Percentiles rank a stretch among this genome's conserved stretches.
Conservation (phyloP, 2,888 invertebrate genomes). For the Laothoe populi region DNA sequence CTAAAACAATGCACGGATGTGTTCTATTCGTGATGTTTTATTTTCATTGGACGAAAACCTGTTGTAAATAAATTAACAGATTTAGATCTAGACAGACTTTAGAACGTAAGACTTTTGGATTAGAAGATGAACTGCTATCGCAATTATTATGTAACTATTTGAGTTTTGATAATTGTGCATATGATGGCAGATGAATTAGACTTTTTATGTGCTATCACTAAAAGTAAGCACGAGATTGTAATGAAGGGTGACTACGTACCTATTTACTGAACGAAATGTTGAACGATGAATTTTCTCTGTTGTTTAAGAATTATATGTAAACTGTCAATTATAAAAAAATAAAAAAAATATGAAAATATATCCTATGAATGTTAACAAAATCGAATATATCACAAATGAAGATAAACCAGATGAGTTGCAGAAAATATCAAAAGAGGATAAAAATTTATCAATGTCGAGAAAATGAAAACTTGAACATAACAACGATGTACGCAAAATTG, state of each 20-base stretch:
- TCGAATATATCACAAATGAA: no score
- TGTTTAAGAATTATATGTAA: no score
- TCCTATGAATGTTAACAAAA: no score
- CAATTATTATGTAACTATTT: neutral
- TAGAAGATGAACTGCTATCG: no score
- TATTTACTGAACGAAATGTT: no score
- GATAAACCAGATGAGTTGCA: neutral
- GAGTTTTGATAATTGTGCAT: neutral
- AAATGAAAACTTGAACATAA: constrained; percentile 15
- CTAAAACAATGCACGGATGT: constrained; percentile 42
- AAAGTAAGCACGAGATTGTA: neutral
- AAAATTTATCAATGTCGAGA: neutral
- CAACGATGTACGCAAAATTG: constrained; percentile 3
- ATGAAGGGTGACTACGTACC: no score
- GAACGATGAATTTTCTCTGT: no score
- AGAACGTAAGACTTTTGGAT: constrained; percentile 7
- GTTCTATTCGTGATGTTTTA: constrained; percentile 39
- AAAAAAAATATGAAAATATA: no score
- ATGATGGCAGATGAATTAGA: neutral
- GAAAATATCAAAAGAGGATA: neutral
- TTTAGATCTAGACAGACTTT: constrained; percentile 1
- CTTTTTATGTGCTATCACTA: neutral
- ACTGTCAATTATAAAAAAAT: no score
- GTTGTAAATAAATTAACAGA: constrained; percentile 16
- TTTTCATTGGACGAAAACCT: constrained; percentile 32